Base-by-base conservation (phyloP, 2,888 invertebrate species). In the Baronia brevicornis region DNA sequence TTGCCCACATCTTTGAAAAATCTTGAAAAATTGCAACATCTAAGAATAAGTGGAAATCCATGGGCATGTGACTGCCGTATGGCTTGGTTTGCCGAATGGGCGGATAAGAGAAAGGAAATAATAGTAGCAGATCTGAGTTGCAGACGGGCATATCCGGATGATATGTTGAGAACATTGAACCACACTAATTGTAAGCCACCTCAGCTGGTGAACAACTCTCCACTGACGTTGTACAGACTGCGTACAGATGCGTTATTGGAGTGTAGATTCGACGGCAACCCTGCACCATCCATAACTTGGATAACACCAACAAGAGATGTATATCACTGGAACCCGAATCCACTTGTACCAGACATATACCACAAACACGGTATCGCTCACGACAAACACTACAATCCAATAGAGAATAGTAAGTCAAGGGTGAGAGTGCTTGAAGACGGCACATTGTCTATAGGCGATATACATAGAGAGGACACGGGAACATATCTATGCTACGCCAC, bases 21-120 rank as follows among this genome's bases (percentile, higher is more conserved):
- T 50, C 74, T 95, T 33, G 79, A 86, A 4, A 71, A 86, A 26
- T 70, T 95, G 32, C 75, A 86, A 46, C 86, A 87, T 40, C 68
- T 95, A 13, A 87, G 88, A 45, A 87, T 95, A 44, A 82, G 87
- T 17, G 88, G 88, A 34, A 96, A 96, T 64, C 90, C 90, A 13
- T 94, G 93, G 91, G 89, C 90, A 8, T 96, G 96, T 75, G 94
- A 95, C 67, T 96, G 96, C 57, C 88, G 92, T 27, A 91, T 94
- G 88, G 88, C 88, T 44, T 94, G 94, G 94, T 89, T 94, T 46
- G 70, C 61, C 9, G 49, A 47, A 26, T 82, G 82, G 82, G 85
- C 88, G 5, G 87, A 87, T 33, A 73, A 64, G 42, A 72, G 82
- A 27, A 75, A 73, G 41, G 71, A 84, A 22, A 75, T 73, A 10